These are phyloP conservation scores for Prosopocoilus inquinatus DNA, from an alignment of 2,888 invertebrate species.

Conservation along the genomic window DNA sequence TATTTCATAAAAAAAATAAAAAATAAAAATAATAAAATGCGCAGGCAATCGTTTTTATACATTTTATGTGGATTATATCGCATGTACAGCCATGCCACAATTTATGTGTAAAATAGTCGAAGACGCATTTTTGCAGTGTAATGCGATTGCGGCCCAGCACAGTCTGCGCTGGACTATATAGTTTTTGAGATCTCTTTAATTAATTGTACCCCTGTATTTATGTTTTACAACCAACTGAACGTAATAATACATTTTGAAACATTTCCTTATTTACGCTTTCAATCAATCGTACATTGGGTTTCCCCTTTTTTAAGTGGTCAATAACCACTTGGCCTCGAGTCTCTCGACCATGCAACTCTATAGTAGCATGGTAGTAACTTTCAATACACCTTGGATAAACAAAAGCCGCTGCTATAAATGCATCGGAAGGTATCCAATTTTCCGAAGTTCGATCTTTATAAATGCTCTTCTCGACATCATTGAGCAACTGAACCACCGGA, in stretches of 20 bases:
- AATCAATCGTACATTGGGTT: constrained; percentile 51
- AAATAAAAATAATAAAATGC: too few species aligned
- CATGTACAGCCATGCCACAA: too few species aligned
- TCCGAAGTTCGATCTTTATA: constrained; percentile 9
- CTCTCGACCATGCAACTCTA: constrained; percentile 58
- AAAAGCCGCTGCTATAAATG: constrained; percentile 51
- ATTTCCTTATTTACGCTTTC: constrained; percentile 34
- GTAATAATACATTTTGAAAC: constrained; percentile 1
- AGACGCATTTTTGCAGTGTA: too few species aligned
- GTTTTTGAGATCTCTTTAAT: too few species aligned
- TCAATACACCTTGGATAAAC: constrained; percentile 47
- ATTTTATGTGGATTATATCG: too few species aligned
- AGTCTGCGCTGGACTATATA: too few species aligned
- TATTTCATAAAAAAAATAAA: too few species aligned
- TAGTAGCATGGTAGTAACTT: constrained; percentile 51
- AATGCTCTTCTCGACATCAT: constrained; percentile 51
- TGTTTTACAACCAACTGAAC: neutral
- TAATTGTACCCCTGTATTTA: too few species aligned
- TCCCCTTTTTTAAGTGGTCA: constrained; percentile 52
- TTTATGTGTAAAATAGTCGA: too few species aligned
- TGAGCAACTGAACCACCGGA: constrained; percentile 52
- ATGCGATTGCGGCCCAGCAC: too few species aligned
- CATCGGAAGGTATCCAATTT: constrained; percentile 54
- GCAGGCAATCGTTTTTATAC: too few species aligned
- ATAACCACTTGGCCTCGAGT: constrained; percentile 66